Evolutionary conservation across 2,888 invertebrate genomes (phyloP).

Genomic region (Bombylius discolor): DNA sequence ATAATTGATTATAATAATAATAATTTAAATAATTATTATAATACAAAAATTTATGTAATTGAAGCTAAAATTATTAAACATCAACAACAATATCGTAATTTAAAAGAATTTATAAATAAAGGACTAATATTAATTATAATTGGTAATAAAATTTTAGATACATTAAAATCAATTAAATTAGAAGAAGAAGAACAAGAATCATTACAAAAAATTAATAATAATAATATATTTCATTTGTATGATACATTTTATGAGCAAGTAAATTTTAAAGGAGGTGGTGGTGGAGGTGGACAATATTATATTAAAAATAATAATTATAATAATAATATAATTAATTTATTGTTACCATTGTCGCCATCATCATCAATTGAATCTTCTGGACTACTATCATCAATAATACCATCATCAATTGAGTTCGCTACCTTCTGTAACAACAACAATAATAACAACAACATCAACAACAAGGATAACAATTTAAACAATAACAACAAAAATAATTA

Average conservation of each 20-base stretch:
- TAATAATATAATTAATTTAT: too few species aligned
- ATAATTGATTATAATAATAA: not conserved
- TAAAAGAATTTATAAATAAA: not conserved
- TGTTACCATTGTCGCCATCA: too few species aligned
- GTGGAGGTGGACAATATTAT: slow-evolving; percentile 25
- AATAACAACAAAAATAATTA: too few species aligned
- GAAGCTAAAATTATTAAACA: not conserved
- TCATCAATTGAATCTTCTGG: too few species aligned
- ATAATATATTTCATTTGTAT: not conserved
- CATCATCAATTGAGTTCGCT: too few species aligned
- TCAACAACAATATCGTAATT: not conserved
- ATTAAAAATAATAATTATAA: not conserved
- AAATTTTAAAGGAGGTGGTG: slow-evolving; percentile 29
- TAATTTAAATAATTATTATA: not conserved
- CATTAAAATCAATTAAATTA: not conserved
- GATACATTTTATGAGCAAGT: slow-evolving; percentile 22
- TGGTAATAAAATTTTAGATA: not conserved
- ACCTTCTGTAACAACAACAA: too few species aligned
- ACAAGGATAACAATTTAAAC: too few species aligned
- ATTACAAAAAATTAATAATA: not conserved
- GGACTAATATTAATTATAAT: too few species aligned
- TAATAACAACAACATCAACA: too few species aligned
- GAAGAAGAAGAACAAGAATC: not conserved
- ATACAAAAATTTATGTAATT: not conserved
- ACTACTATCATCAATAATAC: too few species aligned